phyloP scores from a whole-genome alignment of 2,113 vertebrate genomes.

The Chloropsis cyanopogon region DNA sequence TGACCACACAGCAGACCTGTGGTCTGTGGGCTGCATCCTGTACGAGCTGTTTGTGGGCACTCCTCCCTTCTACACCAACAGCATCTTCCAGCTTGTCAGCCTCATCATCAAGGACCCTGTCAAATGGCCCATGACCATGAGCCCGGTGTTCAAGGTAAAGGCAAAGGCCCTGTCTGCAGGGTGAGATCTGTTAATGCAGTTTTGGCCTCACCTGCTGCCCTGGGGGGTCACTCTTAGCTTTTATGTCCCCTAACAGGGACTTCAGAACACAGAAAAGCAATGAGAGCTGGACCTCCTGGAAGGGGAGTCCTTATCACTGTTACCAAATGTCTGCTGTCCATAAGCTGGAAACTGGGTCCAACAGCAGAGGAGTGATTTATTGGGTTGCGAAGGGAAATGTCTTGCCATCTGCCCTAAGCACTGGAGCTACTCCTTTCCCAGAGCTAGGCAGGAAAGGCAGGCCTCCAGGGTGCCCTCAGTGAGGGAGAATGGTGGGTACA shows the following conservation, averaged over 20 bases:
- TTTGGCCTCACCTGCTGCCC: neutral
- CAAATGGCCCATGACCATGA: constrained; percentile 87
- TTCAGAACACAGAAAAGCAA: neutral
- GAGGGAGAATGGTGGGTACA: neutral
- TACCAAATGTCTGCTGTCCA: neutral
- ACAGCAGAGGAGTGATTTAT: neutral
- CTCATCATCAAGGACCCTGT: constrained; percentile 87
- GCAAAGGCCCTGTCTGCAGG: neutral
- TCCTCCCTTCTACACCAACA: constrained; percentile 94
- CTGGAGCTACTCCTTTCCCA: neutral
- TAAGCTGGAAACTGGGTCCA: neutral
- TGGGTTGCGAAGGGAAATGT: neutral
- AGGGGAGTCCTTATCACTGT: neutral
- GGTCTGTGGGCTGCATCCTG: constrained; percentile 95
- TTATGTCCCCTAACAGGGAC: neutral
- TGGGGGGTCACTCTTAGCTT: neutral
- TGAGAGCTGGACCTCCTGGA: neutral
- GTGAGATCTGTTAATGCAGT: neutral
- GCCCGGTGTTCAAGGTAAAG: constrained; percentile 83
- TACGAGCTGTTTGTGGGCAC: constrained; percentile 92
- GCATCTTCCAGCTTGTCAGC: constrained; percentile 92
- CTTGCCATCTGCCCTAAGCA: neutral
- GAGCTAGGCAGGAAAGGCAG: neutral
- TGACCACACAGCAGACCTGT: constrained; percentile 92
- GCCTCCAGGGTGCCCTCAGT: neutral